A percentile compares a stretch with the other conserved stretches of the same genome.
Evolutionary conservation across 2,113 vertebrate species (phyloP).

Genomic region (Pachyramphus minor): DNA sequence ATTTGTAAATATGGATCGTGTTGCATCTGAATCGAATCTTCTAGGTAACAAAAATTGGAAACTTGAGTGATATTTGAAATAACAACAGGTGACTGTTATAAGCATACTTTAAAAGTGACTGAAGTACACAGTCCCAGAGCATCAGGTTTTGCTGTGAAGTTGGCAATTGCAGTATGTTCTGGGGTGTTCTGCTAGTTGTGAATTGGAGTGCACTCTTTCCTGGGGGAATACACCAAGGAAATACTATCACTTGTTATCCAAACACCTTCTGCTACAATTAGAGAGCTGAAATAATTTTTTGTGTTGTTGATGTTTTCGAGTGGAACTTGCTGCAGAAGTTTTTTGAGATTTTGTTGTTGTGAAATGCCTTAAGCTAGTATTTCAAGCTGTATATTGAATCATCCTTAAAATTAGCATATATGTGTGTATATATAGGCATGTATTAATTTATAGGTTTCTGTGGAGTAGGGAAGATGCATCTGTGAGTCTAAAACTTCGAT

Average conservation of each 20-base stretch:
- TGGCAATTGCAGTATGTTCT: background rate
- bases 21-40: background rate
- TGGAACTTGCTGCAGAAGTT: background rate
- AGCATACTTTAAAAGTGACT: background rate
- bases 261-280: background rate
- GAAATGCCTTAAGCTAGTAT: background rate
- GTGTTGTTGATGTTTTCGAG: background rate
- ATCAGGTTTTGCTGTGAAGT: background rate
- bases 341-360: background rate
- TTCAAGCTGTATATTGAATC: background rate
- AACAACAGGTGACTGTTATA: background rate
- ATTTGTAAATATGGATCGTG: background rate
- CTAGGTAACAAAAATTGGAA: too few species aligned
- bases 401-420: background rate
- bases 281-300: background rate
- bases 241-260: background rate
- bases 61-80: background rate
- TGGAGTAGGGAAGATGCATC: accelerated
- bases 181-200: background rate
- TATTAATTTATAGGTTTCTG: background rate
- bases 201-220: background rate
- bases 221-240: background rate
- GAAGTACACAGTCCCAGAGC: background rate
- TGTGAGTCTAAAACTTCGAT: background rate
- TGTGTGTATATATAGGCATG: background rate